phyloP scores from a whole-genome alignment of 2,888 invertebrate species.

The Charanyca ferruginea region DNA sequence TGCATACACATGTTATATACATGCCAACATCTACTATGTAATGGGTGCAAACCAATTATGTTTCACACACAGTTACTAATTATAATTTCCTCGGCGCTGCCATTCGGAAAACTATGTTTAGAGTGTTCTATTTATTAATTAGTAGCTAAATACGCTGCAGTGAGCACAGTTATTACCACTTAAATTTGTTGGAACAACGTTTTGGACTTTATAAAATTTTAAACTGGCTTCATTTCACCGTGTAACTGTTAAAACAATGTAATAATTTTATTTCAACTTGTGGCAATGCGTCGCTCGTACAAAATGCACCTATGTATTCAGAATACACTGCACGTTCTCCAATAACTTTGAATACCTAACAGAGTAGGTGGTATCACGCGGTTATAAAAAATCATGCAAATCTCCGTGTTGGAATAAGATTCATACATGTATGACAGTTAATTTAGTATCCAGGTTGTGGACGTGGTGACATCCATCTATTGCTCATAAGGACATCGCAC shows the following conservation, averaged over 20 bases:
- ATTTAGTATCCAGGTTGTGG: conserved; percentile 58
- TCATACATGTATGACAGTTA: conserved; percentile 44
- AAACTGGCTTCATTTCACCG: conserved; percentile 48
- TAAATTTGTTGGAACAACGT: conserved; percentile 67
- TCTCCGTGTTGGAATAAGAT: conserved; percentile 41
- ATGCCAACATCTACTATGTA: conserved; percentile 53
- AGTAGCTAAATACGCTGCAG: conserved; percentile 76
- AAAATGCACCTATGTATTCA: conserved; percentile 30
- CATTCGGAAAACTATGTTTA: conserved; percentile 82
- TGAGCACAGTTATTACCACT: conserved; percentile 72
- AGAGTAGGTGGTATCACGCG: conserved; percentile 31
- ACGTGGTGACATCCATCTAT: conserved; percentile 70
- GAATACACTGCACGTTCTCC: conserved; percentile 17
- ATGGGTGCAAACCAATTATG: conserved; percentile 80
- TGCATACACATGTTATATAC: conserved; percentile 37
- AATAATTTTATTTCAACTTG: conserved; percentile 33
- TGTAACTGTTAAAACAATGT: conserved; percentile 50
- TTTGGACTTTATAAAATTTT: conserved; percentile 59
- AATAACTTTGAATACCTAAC: conserved; percentile 38
- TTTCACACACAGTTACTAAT: conserved; percentile 80
- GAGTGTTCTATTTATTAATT: conserved; percentile 82
- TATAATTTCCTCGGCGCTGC: conserved; percentile 81
- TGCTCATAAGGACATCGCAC: conserved; percentile 78
- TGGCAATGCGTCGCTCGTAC: conserved; percentile 17
- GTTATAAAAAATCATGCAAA: conserved; percentile 45